Conservation (phyloP, 1,140 invertebrate genomes). For the Cyrtorhinus lividipennis region DNA sequence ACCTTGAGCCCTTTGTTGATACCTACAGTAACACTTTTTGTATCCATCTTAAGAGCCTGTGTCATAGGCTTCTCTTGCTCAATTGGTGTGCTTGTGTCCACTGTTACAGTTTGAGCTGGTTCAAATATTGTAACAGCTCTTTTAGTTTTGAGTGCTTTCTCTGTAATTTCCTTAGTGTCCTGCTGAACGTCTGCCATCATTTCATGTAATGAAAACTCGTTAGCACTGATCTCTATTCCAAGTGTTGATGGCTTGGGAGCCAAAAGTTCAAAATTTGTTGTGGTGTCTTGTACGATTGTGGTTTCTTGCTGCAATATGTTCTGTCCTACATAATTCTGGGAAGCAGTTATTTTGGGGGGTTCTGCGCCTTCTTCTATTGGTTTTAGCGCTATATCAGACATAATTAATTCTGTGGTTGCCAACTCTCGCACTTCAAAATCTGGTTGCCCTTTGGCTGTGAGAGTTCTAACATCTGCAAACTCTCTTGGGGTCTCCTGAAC, state of each 20-base stretch:
- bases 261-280: conserved; percentile 8
- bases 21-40: background rate
- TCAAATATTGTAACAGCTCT: conserved; percentile 9
- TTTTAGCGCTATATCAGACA: conserved; percentile 8
- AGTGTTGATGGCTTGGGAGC: conserved; percentile 8
- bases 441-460: conserved; percentile 11
- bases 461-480: background rate
- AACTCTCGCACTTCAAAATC: conserved; percentile 19
- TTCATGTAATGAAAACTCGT: conserved; percentile 16
- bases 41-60: background rate
- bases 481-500: background rate
- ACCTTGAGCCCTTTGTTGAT: conserved; percentile 12
- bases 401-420: conserved; percentile 14
- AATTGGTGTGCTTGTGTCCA: conserved; percentile 9
- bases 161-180: conserved; percentile 8
- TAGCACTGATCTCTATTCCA: conserved; percentile 10
- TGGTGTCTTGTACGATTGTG: conserved; percentile 7
- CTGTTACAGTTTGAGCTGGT: background rate
- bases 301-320: conserved; percentile 16
- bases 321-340: conserved; percentile 1
- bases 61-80: conserved; percentile 2
- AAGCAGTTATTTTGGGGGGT: background rate
- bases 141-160: background rate
- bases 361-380: background rate
- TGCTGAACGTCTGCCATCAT: conserved; percentile 11